phyloP scores from a whole-genome alignment of 1,140 invertebrate genomes.

The Formica exsecta region DNA sequence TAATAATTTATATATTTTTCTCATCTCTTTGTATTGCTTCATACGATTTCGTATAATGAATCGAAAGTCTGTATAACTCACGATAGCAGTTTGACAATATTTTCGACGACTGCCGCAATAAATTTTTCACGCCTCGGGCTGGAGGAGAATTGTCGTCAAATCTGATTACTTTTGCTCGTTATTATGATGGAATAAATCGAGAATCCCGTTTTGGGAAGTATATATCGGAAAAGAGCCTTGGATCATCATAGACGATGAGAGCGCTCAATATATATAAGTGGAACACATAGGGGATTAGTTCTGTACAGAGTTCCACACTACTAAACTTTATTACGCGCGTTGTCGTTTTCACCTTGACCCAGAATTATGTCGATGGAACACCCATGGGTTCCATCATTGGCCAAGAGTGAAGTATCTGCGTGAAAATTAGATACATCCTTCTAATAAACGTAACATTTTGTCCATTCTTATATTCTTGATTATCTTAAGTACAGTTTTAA shows the following conservation, averaged over 20 bases:
- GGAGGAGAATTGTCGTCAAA: conserved; percentile 24
- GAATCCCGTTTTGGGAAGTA: background rate
- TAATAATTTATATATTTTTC: background rate
- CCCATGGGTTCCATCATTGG: background rate
- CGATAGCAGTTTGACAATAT: background rate
- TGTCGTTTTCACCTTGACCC: conserved; percentile 59
- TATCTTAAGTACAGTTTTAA: no score
- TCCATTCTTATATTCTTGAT: no score
- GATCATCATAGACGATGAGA: background rate
- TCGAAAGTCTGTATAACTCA: background rate
- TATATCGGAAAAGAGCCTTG: conserved; percentile 2
- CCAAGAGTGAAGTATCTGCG: background rate
- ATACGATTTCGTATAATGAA: background rate
- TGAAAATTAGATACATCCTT: background rate
- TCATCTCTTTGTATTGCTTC: background rate
- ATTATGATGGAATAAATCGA: conserved; percentile 10
- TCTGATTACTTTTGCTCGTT: conserved; percentile 14
- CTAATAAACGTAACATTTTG: background rate
- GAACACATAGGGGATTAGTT: background rate
- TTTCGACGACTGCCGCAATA: conserved; percentile 2
- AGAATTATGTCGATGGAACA: background rate
- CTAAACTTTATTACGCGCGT: conserved; percentile 64
- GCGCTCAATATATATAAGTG: background rate
- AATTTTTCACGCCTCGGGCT: background rate
- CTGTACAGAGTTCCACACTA: background rate